phyloP scores from a whole-genome alignment of 2,888 invertebrate species.

The Drosophila kuntzei region DNA sequence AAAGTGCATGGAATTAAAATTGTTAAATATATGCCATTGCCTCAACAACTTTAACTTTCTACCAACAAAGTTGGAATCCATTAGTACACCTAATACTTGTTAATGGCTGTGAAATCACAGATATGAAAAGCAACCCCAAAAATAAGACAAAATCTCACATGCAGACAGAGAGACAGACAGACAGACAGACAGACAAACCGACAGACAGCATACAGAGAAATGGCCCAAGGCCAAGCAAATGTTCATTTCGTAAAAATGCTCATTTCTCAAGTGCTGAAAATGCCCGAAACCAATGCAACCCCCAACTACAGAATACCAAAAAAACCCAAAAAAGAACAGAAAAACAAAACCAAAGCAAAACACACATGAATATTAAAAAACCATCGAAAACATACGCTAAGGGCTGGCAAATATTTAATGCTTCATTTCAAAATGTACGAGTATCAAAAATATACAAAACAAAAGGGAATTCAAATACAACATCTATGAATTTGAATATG shows the following conservation, averaged over 20 bases:
- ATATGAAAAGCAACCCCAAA: conserved; percentile 37
- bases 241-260: conserved; percentile 74
- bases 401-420: conserved; percentile 73
- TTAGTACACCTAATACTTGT: conserved; percentile 44
- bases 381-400: conserved; percentile 69
- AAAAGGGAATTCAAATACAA: conserved; percentile 56
- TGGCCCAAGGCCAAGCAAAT: conserved; percentile 71
- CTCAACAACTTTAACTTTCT: not conserved
- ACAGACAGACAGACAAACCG: not conserved
- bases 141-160: conserved; percentile 3
- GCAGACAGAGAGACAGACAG: not conserved
- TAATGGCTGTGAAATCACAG: conserved; percentile 35
- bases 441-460: not conserved
- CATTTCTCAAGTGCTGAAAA: conserved; percentile 76
- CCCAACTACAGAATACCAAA: conserved; percentile 15
- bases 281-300: conserved; percentile 41
- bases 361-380: conserved; percentile 72
- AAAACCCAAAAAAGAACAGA: not conserved
- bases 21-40: too few species aligned
- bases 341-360: conserved; percentile 14
- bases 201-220: conserved; percentile 8
- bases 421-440: conserved; percentile 60
- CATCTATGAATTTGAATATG: conserved; percentile 42
- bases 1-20: too few species aligned
- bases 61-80: conserved; percentile 21